Base-by-base conservation (phyloP, 2,888 invertebrate species). In the Cristatella mucedo region DNA sequence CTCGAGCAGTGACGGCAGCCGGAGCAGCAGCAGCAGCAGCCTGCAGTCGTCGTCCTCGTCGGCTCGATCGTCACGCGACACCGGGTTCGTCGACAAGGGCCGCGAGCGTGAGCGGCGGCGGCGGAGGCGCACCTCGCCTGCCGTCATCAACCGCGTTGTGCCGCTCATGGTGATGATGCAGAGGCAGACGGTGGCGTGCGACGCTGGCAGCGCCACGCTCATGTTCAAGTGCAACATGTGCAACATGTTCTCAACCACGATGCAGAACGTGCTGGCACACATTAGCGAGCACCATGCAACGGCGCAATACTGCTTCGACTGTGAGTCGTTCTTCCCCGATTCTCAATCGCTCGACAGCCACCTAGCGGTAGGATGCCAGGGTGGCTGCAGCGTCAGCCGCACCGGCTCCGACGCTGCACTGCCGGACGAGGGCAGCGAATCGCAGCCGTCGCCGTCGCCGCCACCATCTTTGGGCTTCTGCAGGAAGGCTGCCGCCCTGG, bases 201-300 rank as follows among this genome's bases (percentile, higher is more conserved):
- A n/a, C n/a, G n/a, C n/a, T n/a, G n/a, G n/a, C n/a, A 16, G 24
- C 13, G 19, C 13, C 18, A 36, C 53, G n/a, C 54, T 59, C 13
- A 49, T 61, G 21, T 65, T 53, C 46, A 58, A 59, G 49, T 65
- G 65, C 46, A 56, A 63, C 44, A 45, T 61, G 34, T 65, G 65
- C 44, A 50, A 56, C 24, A 54, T 57, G 38, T 47, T 63, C 39
- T 61, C 56, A 44, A 46, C 50, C 24, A 52, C 51, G 9, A 47
- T 64, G 36, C 50, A 53, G 22, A 52, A 54, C 31, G 46, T 60
- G 33, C 57, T 58, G 47, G 51, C 49, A 46, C 65, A 65, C 49
- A 49, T 65, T 4, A 11, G n/a, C 7, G 19, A 18, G 13, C 22
- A 7, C 24, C 36, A 36, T 36, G 3, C 16, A 6, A 19, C 22